Evolutionary conservation across 1,140 invertebrate genomes (phyloP).

Genomic region (Aphaenogaster ashmeadi): DNA sequence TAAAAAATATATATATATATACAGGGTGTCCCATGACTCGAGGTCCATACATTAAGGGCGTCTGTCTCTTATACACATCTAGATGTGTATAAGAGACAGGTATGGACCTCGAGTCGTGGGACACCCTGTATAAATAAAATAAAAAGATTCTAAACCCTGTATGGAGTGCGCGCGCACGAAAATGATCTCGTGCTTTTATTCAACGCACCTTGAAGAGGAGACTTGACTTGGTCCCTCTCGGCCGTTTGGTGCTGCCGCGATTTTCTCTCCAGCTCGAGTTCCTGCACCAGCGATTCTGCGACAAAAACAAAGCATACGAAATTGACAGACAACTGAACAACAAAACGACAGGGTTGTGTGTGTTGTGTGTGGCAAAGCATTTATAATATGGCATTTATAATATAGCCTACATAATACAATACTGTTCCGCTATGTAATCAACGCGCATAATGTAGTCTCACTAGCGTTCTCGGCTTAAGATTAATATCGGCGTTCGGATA

Average conservation of each 20-base stretch:
- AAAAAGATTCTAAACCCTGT: not conserved
- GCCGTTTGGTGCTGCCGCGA: conserved; percentile 91
- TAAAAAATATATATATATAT: not conserved
- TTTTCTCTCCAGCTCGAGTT: conserved; percentile 95
- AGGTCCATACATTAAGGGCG: too few relatives aligned
- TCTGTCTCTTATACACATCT: too few relatives aligned
- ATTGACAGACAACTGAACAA: conserved; percentile 40
- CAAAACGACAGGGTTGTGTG: not conserved
- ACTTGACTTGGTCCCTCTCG: conserved; percentile 93
- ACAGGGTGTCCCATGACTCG: too few relatives aligned
- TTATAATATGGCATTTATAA: conserved; percentile 19
- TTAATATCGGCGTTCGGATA: conserved; percentile 59
- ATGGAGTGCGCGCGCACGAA: not conserved
- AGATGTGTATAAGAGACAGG: too few relatives aligned
- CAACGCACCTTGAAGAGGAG: conserved; percentile 92
- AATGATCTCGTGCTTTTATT: conserved; percentile 44
- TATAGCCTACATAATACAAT: conserved; percentile 39
- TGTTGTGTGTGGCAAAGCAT: conserved; percentile 14
- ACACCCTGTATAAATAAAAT: too few relatives aligned
- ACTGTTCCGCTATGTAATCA: conserved; percentile 6
- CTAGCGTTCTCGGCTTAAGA: conserved; percentile 35
- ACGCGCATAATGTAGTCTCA: conserved; percentile 36
- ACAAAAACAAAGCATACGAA: conserved; percentile 77
- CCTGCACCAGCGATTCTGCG: conserved; percentile 94
- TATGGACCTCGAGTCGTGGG: too few relatives aligned